Percentiles rank a stretch among this genome's conserved stretches.
These are phyloP conservation scores for Vimba vimba DNA, from an alignment of 2,113 vertebrate species.

Conservation along the genomic window DNA sequence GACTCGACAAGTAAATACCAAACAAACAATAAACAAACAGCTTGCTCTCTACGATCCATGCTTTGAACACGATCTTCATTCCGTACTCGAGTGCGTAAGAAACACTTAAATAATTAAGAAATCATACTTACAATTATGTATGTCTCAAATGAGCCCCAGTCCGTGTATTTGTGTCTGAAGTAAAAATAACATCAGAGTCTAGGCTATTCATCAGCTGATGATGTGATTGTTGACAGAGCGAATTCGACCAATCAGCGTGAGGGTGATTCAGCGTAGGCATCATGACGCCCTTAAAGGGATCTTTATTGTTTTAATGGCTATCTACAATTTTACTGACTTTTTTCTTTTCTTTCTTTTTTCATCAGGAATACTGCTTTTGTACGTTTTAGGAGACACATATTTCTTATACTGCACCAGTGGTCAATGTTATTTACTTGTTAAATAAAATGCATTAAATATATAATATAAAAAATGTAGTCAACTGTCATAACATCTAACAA, in stretches of 20 bases:
- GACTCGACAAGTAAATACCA: background rate
- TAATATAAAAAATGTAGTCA: background rate
- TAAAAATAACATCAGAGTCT: background rate
- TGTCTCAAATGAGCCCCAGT: background rate
- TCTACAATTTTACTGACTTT: background rate
- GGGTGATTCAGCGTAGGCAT: background rate
- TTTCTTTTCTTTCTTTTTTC: background rate
- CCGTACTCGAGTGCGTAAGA: background rate
- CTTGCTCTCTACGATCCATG: background rate
- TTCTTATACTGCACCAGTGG: background rate
- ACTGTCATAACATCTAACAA: too few species aligned
- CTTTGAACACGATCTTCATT: background rate
- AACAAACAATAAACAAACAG: background rate
- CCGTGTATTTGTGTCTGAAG: background rate
- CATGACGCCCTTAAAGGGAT: background rate
- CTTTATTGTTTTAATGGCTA: background rate
- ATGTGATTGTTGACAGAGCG: background rate
- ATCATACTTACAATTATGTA: background rate
- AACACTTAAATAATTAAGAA: background rate
- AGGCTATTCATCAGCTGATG: constrained; percentile 22
- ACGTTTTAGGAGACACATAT: background rate
- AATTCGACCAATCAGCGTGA: constrained; percentile 11
- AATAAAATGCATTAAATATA: background rate
- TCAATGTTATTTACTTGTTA: background rate
- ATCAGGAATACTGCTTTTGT: background rate